Evolutionary conservation across 2,113 vertebrate genomes (phyloP).

Genomic region (Cathartes aura): DNA sequence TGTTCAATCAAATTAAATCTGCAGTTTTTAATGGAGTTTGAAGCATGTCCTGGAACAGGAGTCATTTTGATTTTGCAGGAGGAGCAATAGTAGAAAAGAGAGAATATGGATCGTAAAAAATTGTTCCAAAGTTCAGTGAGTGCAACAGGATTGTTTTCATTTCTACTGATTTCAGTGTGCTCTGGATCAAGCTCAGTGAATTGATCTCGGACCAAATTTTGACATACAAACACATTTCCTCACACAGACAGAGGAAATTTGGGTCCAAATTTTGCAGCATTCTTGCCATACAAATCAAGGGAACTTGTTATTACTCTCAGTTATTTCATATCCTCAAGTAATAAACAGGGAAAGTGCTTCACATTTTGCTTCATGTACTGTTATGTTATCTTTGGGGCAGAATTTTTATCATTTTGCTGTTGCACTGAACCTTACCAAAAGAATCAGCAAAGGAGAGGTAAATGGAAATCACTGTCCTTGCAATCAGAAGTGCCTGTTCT

Average conservation of each 20-base stretch:
- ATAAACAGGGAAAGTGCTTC: not conserved
- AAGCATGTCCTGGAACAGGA: not conserved
- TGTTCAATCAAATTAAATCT: not conserved
- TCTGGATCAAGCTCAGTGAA: not conserved
- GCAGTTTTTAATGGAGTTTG: not conserved
- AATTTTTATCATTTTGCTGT: not conserved
- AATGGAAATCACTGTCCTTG: not conserved
- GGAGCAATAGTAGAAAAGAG: not conserved
- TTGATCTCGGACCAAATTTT: not conserved
- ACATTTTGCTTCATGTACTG: not conserved
- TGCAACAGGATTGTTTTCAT: not conserved
- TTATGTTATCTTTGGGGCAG: not conserved
- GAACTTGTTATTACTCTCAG: not conserved
- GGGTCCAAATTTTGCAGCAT: not conserved
- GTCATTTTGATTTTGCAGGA: not conserved
- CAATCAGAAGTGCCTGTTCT: not conserved
- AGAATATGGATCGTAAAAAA: not conserved
- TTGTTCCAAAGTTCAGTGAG: not conserved
- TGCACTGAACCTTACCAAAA: not conserved
- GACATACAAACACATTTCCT: not conserved
- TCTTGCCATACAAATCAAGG: not conserved
- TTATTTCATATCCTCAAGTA: slow-evolving; percentile 3
- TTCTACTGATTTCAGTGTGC: not conserved
- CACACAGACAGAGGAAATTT: not conserved
- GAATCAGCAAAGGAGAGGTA: not conserved